Evolutionary conservation across 2,888 invertebrate genomes (phyloP).

Genomic region (Apotomis betuletana): DNA sequence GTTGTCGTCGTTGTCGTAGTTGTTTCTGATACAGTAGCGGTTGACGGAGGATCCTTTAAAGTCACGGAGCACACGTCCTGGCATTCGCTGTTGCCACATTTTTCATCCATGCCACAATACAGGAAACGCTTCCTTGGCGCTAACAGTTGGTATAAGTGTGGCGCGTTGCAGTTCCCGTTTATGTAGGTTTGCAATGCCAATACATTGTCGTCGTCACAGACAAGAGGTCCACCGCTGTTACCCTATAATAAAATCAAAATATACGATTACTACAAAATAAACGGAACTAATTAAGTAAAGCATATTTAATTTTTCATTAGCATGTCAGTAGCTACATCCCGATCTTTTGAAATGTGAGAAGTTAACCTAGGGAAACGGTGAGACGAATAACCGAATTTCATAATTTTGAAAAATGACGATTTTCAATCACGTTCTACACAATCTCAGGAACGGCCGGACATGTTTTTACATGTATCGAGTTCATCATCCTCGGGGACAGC

Average conservation of each 20-base stretch:
- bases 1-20: slow-evolving; percentile 10
- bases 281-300: not conserved
- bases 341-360: no score
- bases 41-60: slow-evolving; percentile 60
- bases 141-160: slow-evolving; percentile 69
- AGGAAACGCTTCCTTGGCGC: slow-evolving; percentile 67
- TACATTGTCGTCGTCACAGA: slow-evolving; percentile 66
- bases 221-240: slow-evolving; percentile 72
- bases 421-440: no score
- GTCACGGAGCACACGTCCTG: slow-evolving; percentile 58
- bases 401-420: no score
- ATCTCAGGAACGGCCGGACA: no score
- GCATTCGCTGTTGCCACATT: slow-evolving; percentile 60
- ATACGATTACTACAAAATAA: not conserved
- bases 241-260: slow-evolving; percentile 55
- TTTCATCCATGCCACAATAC: slow-evolving; percentile 63
- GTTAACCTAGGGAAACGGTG: no score
- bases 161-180: slow-evolving; percentile 65
- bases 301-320: no score
- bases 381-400: no score
- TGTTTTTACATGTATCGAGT: no score
- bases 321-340: no score
- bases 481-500: no score
- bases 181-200: slow-evolving; percentile 72
- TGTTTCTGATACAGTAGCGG: not conserved